phyloP scores from a whole-genome alignment of 2,113 vertebrate species.

The Ceyx cyanopectus region DNA sequence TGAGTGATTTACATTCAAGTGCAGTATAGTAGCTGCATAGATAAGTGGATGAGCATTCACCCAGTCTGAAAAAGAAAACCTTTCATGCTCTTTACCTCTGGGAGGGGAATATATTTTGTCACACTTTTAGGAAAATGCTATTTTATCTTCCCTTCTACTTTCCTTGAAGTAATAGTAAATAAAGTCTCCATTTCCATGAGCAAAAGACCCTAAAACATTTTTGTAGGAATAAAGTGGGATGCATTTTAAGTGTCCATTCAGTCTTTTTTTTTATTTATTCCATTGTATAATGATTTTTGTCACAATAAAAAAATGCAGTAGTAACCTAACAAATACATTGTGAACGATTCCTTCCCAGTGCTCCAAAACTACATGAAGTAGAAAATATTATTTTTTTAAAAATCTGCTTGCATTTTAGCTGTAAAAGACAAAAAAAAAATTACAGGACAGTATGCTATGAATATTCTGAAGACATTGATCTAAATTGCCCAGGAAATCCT shows the following conservation, averaged over 20 bases:
- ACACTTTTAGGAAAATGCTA: not conserved
- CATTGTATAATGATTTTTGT: not conserved
- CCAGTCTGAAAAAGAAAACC: slow-evolving; percentile 31
- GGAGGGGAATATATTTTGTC: not conserved
- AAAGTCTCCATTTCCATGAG: not conserved
- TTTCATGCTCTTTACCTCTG: slow-evolving; percentile 30
- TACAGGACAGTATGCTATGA: not conserved
- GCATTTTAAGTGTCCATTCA: not conserved
- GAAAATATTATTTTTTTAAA: not conserved
- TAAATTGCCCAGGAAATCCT: not conserved
- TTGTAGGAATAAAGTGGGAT: not conserved
- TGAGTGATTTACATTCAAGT: slow-evolving; percentile 66
- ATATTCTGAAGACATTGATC: not conserved
- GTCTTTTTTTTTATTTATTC: not conserved
- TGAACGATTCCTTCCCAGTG: not conserved
- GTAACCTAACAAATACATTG: not conserved
- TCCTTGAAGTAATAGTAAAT: not conserved
- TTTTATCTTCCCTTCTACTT: not conserved
- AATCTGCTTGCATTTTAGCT: slow-evolving; percentile 11
- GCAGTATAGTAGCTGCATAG: not conserved
- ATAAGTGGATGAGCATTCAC: not conserved
- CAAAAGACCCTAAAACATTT: not conserved
- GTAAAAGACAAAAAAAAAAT: not conserved
- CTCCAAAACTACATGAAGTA: not conserved
- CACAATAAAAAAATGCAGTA: not conserved